Evolutionary conservation across 2,888 invertebrate genomes (phyloP).

Genomic region (Phalangium opilio): DNA sequence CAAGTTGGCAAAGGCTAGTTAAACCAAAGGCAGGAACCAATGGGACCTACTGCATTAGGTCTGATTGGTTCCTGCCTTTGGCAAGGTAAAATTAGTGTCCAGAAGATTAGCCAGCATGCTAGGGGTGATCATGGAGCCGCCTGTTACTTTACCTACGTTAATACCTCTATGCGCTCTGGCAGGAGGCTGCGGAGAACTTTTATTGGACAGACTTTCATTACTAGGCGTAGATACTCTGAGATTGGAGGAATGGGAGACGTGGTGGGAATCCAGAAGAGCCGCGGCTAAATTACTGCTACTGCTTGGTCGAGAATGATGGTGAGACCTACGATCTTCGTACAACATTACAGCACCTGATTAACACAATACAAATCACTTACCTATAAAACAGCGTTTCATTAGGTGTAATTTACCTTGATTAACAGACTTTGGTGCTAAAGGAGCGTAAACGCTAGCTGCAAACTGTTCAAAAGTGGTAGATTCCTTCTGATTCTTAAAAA

Average conservation of each 20-base stretch:
- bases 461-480: slow-evolving; percentile 82
- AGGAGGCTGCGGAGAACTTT: slow-evolving; percentile 14
- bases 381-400: not conserved
- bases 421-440: slow-evolving; percentile 23
- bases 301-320: slow-evolving; percentile 12
- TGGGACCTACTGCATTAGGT: too few species aligned
- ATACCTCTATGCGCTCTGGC: not conserved
- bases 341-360: not conserved
- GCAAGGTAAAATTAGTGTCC: too few species aligned
- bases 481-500: slow-evolving; percentile 69
- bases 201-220: slow-evolving; percentile 12
- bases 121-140: too few species aligned
- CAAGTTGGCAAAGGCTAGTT: too few species aligned
- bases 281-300: slow-evolving; percentile 38
- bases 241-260: slow-evolving; percentile 13
- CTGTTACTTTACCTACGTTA: too few species aligned
- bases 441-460: slow-evolving; percentile 36
- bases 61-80: too few species aligned
- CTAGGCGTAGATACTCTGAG: slow-evolving; percentile 10
- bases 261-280: slow-evolving; percentile 37
- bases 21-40: too few species aligned
- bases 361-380: not conserved
- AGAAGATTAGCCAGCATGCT: too few species aligned
- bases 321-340: too few species aligned
- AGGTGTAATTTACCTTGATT: slow-evolving; percentile 1